Base-by-base conservation (phyloP, 2,888 invertebrate genomes). In the Oxystoma pomonae region DNA sequence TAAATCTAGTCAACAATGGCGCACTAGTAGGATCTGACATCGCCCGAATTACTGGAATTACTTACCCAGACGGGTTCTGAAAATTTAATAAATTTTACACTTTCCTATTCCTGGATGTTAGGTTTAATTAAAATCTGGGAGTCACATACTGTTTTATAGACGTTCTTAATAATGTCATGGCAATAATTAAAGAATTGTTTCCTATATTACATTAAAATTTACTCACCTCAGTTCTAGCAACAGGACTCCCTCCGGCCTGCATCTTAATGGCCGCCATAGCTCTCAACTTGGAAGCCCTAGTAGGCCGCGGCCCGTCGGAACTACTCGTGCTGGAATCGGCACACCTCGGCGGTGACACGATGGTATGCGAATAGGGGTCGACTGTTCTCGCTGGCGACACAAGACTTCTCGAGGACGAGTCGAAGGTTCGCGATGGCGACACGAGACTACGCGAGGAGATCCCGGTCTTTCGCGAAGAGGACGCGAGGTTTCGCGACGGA, bases 211-310 rank as follows among this genome's bases (percentile, higher is more conserved):
- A n/a, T n/a, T n/a, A n/a, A n/a, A n/a, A n/a, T n/a, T n/a, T n/a
- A n/a, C 70, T 69, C 67, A 73, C 74, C 71, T 74, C 72, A 22
- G 61, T 59, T 55, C 61, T 62, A 12, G 35, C 61, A 61, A 57
- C 20, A 62, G 56, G 61, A 61, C 65, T 21, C 63, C 56, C 53
- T 53, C 76, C 75, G 63, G 76, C 76, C 62, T 63, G 58, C 69
- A 69, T 69, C 66, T 69, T 58, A 70, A 3, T 63, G 57, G 63
- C 51, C n/a, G 63, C 68, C 57, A 66, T 58, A 64, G 88, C 88
- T 78, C 90, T 83, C 66, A 91, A 82, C 70, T 89, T 85, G 68
- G 90, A 90, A 35, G 90, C 84, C 75, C 88, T 84, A 62, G 90
- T 91, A 70, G 88, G 87, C 78, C 90, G 84, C 72, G 90, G 88